A percentile compares a stretch with the other conserved stretches of the same genome.
phyloP scores from a whole-genome alignment of 2,113 vertebrate species.

The Bubo bubo region DNA sequence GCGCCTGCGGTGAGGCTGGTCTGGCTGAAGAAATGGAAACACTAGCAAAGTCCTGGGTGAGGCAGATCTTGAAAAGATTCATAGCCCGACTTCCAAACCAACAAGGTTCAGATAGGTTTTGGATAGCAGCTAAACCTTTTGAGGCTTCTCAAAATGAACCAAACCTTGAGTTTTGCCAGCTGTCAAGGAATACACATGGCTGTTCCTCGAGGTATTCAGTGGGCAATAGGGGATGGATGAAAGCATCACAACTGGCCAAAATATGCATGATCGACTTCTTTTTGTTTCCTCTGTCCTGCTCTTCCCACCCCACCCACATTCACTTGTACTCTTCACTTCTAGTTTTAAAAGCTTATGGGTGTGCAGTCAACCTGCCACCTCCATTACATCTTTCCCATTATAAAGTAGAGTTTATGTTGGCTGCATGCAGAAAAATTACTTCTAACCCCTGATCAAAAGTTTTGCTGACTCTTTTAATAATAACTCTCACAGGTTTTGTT shows the following conservation, averaged over 20 bases:
- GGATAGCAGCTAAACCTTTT: neutral
- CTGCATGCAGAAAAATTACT: neutral
- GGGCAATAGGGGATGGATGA: accelerated
- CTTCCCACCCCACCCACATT: neutral
- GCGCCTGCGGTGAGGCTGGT: constrained; percentile 39
- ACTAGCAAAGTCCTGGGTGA: neutral
- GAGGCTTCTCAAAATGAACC: constrained; percentile 7
- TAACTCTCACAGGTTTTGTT: neutral
- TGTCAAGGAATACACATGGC: neutral
- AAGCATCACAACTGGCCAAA: neutral
- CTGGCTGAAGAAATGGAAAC: constrained; percentile 47
- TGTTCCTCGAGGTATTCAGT: neutral
- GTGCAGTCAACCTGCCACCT: neutral
- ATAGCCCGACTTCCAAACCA: neutral
- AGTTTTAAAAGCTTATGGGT: neutral
- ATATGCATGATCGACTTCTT: neutral
- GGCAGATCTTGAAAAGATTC: constrained; percentile 25
- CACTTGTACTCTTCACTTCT: neutral
- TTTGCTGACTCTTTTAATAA: neutral
- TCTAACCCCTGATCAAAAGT: neutral
- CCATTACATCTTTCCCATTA: neutral
- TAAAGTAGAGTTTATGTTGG: neutral
- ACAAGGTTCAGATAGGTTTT: neutral
- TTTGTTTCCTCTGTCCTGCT: neutral
- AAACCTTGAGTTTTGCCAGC: neutral